Base-by-base conservation (phyloP, 2,888 invertebrate species). In the Periphyllus acericola region DNA sequence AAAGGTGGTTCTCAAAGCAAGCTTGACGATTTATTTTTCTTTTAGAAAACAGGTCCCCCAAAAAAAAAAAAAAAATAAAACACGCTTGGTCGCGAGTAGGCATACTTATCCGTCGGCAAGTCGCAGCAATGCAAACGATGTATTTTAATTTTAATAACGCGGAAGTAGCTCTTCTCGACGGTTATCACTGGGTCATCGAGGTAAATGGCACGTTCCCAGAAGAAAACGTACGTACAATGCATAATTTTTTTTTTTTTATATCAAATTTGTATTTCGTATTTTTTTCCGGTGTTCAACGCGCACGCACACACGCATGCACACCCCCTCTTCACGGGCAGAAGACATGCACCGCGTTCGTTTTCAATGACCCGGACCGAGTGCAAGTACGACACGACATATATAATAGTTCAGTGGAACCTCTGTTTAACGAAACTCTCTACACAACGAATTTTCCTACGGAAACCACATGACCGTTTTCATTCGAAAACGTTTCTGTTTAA, bases 131-230 rank as follows among this genome's bases (percentile, higher is more conserved):
- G 14, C 14, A 46, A 40, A 9, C 46, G 11, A 46, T 46, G 46
- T 14, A 14, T 46, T 46, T 46, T 46, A 46, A 46, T 46, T 46
- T 36, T 11, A 46, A 46, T 14, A 46, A 34, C n/a, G 83, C 36
- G 74, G 55, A 72, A 72, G 71, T 72, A 17, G 25, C 32, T 74
- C 52, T 52, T 52, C 25, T 19, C 34, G 32, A 8, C 19, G 71
- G 82, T 9, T 74, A 46, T 14, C 46, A 83, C 74, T 83, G 74
- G 83, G 83, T 83, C 74, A 83, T n/a, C 74, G 52, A 72, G 55
- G 74, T 72, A 72, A 82, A 36, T 17, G 82, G n/a, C 1, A 81
- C 68, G 46, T 29, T n/a, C 66, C 29, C 21, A 81, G 29, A 40
- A 29, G 29, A 46, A 81, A 68, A 68, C 46, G 46, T n/a, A 66